Evolutionary conservation across 1,140 invertebrate species (phyloP).

Genomic region (Temnothorax longispinosus): DNA sequence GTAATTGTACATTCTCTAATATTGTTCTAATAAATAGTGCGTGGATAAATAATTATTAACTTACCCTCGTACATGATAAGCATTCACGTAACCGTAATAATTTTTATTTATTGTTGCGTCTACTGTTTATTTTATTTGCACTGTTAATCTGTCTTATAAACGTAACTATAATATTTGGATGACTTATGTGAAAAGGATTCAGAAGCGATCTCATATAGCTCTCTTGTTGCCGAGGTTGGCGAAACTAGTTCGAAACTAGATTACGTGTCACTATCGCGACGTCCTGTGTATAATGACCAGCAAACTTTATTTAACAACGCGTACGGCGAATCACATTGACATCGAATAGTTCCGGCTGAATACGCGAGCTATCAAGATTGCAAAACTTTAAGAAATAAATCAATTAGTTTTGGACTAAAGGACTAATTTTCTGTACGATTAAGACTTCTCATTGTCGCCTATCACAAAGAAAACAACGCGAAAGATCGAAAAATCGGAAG

Average conservation of each 20-base stretch:
- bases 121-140: background rate
- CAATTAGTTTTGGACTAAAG: background rate
- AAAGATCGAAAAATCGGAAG: background rate
- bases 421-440: background rate
- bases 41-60: too few species aligned
- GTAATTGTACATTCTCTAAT: too few species aligned
- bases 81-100: background rate
- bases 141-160: background rate
- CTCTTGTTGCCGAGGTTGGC: conserved; percentile 16
- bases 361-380: background rate
- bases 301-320: conserved; percentile 36
- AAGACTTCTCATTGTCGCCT: background rate
- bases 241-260: conserved; percentile 55
- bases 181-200: conserved; percentile 28
- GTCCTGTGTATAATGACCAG: conserved; percentile 31
- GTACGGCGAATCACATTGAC: conserved; percentile 31
- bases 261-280: conserved; percentile 50
- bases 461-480: background rate
- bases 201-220: background rate
- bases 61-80: background rate
- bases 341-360: conserved; percentile 23
- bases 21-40: too few species aligned
- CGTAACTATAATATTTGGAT: background rate
- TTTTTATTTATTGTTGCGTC: background rate
- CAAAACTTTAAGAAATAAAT: conserved; percentile 16